phyloP scores from a whole-genome alignment of 1,140 invertebrate genomes.

The Temnothorax curvispinosus region DNA sequence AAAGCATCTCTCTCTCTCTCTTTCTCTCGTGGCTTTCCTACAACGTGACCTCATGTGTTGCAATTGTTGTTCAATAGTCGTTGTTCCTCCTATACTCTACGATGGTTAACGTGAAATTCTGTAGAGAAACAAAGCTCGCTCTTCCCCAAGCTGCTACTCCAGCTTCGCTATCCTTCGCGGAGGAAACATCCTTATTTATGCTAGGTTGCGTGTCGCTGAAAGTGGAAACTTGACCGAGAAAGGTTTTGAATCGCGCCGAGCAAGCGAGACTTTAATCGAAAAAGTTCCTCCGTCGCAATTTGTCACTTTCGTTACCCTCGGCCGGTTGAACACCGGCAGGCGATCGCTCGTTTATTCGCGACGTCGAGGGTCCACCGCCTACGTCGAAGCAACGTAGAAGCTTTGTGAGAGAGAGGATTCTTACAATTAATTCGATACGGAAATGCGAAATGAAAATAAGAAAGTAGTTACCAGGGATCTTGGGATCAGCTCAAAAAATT shows the following conservation, averaged over 20 bases:
- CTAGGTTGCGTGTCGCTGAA: conserved; percentile 1
- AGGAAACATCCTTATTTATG: conserved; percentile 40
- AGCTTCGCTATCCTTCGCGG: conserved; percentile 1
- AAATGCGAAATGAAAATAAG: not conserved
- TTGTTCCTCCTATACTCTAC: not conserved
- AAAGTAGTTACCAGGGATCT: not conserved
- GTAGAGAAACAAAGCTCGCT: not conserved
- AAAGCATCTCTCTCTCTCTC: not conserved
- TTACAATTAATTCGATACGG: conserved; percentile 22
- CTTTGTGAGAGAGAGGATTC: not conserved
- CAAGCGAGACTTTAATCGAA: conserved; percentile 80
- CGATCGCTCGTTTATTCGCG: conserved; percentile 66
- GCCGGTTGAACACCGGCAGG: conserved; percentile 25
- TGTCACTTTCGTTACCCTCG: conserved; percentile 76
- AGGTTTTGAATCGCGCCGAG: conserved; percentile 48
- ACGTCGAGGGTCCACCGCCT: conserved; percentile 39
- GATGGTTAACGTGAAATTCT: conserved; percentile 8
- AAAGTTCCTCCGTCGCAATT: conserved; percentile 80
- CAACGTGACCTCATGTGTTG: not conserved
- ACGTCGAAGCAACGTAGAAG: not conserved
- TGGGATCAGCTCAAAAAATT: not conserved
- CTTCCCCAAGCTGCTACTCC: not conserved
- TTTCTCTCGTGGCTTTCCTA: not conserved
- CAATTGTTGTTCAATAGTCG: not conserved
- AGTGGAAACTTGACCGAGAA: conserved; percentile 44